These are phyloP conservation scores for Plagodis dolabraria DNA, from an alignment of 2,888 invertebrate genomes.

Conservation along the genomic window DNA sequence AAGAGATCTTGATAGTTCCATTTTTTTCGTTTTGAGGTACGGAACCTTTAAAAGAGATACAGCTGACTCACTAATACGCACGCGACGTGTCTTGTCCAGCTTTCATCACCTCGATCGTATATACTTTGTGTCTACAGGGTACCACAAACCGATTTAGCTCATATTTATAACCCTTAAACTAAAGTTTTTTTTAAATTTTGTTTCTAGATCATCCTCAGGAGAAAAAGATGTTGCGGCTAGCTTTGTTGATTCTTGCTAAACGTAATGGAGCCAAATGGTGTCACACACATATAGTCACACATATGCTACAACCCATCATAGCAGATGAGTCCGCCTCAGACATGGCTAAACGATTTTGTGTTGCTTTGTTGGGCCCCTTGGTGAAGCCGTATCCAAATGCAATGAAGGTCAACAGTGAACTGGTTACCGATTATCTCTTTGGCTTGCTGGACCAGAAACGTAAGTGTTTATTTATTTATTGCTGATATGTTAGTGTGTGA, in stretches of 20 bases:
- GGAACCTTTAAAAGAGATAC: no score
- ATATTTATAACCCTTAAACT: no score
- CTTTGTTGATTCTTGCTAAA: slow-evolving; percentile 71
- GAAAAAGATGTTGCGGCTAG: slow-evolving; percentile 63
- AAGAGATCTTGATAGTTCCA: no score
- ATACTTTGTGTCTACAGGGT: no score
- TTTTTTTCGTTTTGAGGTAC: no score
- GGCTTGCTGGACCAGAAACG: slow-evolving; percentile 61
- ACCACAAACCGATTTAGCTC: no score
- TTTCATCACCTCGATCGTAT: no score
- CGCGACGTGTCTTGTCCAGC: no score
- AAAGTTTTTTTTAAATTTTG: not conserved
- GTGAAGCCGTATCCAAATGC: slow-evolving; percentile 71
- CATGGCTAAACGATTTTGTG: slow-evolving; percentile 60
- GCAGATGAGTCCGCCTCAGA: slow-evolving; percentile 50
- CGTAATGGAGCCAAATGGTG: slow-evolving; percentile 75
- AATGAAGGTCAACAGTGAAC: slow-evolving; percentile 74
- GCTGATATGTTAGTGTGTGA: not conserved
- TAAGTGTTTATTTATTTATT: slow-evolving; percentile 49
- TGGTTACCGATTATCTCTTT: slow-evolving; percentile 62
- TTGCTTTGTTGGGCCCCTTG: slow-evolving; percentile 67
- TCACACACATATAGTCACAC: slow-evolving; percentile 68
- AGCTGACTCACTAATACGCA: no score
- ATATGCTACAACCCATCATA: slow-evolving; percentile 66
- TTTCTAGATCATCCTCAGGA: slow-evolving; percentile 61